Conservation (phyloP, 2,888 invertebrate genomes). For the Himalopsyche kuldschensis region DNA sequence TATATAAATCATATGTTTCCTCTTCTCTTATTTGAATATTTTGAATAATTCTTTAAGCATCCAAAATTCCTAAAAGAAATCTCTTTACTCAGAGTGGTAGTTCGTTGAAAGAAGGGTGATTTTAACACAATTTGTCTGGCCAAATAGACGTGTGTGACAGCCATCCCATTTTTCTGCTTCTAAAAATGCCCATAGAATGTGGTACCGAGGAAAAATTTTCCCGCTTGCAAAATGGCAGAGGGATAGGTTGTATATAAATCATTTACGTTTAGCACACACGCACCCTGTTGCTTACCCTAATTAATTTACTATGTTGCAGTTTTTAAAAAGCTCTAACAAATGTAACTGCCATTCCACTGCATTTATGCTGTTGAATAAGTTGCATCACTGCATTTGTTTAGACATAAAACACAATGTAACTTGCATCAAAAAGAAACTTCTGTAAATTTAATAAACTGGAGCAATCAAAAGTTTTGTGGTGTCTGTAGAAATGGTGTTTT, state of each 20-base stretch:
- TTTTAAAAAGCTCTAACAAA: neutral
- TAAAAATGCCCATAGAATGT: neutral
- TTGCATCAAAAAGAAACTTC: neutral
- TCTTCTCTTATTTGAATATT: no score
- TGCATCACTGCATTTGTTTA: neutral
- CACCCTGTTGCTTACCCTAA: neutral
- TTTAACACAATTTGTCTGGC: constrained; percentile 27
- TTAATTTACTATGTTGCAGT: neutral
- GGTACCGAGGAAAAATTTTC: neutral
- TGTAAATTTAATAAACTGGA: neutral
- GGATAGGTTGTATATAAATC: neutral
- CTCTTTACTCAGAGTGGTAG: neutral
- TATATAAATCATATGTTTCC: no score
- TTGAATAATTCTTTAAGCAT: no score
- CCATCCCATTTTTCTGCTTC: constrained; percentile 20
- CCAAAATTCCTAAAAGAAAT: no score
- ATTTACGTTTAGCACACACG: neutral
- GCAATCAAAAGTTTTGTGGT: neutral
- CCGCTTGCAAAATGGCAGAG: neutral
- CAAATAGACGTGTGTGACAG: constrained; percentile 29
- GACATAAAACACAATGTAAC: neutral
- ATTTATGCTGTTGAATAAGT: neutral
- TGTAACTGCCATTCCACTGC: neutral
- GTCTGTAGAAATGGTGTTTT: no score
- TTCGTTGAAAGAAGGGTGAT: neutral